Conservation (phyloP, 2,888 invertebrate species). For the Noctuana brunneofusca region DNA sequence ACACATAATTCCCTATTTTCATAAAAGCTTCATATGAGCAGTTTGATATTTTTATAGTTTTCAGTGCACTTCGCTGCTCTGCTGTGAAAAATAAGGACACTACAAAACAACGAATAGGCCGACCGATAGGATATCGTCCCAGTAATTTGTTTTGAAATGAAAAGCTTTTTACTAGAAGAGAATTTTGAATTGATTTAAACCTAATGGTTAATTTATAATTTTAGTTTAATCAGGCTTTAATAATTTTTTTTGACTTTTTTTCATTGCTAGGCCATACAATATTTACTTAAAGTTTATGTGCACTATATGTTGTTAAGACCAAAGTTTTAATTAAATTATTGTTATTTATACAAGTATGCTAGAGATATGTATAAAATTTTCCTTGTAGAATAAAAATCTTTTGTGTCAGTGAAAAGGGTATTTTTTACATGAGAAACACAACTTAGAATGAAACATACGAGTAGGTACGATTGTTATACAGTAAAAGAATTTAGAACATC, state of each 20-base stretch:
- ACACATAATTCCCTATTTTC: conserved; percentile 13
- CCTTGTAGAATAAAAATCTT: too few relatives aligned
- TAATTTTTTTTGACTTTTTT: too few relatives aligned
- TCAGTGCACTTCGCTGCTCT: conserved; percentile 7
- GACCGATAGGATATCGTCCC: too few relatives aligned
- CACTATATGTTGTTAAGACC: too few relatives aligned
- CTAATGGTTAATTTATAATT: too few relatives aligned
- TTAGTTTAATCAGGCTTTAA: too few relatives aligned
- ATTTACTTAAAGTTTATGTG: too few relatives aligned
- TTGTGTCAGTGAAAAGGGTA: neutral
- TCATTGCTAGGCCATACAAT: too few relatives aligned
- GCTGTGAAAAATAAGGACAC: conserved; percentile 10
- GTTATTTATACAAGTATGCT: too few relatives aligned
- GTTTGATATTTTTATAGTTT: conserved; percentile 18
- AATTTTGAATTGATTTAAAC: too few relatives aligned
- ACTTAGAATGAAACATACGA: neutral
- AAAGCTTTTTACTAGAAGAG: conserved; percentile 1
- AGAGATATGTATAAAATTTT: too few relatives aligned
- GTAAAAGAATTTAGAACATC: conserved; percentile 5
- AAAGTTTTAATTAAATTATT: too few relatives aligned
- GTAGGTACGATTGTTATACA: neutral
- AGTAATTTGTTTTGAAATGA: neutral
- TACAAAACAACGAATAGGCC: neutral
- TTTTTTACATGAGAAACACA: neutral
- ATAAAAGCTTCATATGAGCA: neutral